Percentiles rank a stretch among this genome's conserved stretches.
These are phyloP conservation scores for Andricus grossulariae DNA, from an alignment of 1,140 invertebrate species.

Conservation along the genomic window DNA sequence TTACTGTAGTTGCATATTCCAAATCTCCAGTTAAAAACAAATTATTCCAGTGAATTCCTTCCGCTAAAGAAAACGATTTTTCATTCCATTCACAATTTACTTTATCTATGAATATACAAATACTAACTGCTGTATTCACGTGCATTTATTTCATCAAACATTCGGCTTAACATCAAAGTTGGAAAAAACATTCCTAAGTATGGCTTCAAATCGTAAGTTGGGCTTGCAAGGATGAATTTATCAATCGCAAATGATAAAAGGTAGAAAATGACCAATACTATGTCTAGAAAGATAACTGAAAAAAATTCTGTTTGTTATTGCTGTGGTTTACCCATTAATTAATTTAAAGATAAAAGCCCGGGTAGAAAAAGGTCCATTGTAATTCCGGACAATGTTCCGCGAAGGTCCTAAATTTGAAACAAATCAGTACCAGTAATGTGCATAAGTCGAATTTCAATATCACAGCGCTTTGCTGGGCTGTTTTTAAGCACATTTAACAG, in stretches of 20 bases:
- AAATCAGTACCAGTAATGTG: too few species aligned
- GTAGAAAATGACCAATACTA: constrained; percentile 52
- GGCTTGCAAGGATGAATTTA: constrained; percentile 57
- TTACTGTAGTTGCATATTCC: constrained; percentile 74
- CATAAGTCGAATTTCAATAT: too few species aligned
- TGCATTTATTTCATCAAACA: constrained; percentile 59
- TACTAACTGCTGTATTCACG: constrained; percentile 59
- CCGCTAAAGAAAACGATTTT: too few species aligned
- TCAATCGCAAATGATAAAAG: constrained; percentile 54
- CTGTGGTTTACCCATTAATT: too few species aligned
- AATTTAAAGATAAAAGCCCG: too few species aligned
- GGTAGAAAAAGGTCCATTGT: too few species aligned
- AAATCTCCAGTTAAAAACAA: constrained; percentile 72
- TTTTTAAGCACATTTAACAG: too few species aligned
- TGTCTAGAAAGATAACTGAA: constrained; percentile 54
- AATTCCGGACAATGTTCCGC: too few species aligned
- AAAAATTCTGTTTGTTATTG: background rate
- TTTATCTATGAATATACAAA: background rate
- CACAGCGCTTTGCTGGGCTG: too few species aligned
- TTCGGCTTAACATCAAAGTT: constrained; percentile 53
- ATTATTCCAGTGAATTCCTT: constrained; percentile 1
- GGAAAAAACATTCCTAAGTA: constrained; percentile 59
- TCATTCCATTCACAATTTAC: too few species aligned
- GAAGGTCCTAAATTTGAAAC: too few species aligned
- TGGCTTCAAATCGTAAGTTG: constrained; percentile 49